Conservation (phyloP, 2,888 invertebrate genomes). For the Leptopilina myrica region DNA sequence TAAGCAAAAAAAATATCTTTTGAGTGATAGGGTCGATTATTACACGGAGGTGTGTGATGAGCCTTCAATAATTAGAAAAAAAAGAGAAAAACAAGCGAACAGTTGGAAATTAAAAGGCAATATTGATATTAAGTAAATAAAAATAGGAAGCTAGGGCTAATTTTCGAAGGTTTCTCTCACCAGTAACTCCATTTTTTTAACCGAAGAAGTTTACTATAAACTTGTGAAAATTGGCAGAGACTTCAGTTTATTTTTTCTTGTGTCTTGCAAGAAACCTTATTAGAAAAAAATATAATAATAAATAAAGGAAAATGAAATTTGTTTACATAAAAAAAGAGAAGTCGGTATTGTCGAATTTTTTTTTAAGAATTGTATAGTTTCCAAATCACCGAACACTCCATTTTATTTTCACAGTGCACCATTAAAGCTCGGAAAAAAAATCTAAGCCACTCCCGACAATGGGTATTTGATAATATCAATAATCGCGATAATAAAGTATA, state of each 20-base stretch:
- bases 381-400: slow-evolving; percentile 61
- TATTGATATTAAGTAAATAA: neutral
- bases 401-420: neutral
- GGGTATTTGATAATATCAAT: neutral
- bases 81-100: neutral
- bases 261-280: slow-evolving; percentile 24
- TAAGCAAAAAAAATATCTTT: no score
- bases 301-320: neutral
- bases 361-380: neutral
- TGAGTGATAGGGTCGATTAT: no score
- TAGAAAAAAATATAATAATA: neutral
- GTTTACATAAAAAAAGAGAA: neutral
- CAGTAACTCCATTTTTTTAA: slow-evolving; percentile 33
- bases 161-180: slow-evolving; percentile 25
- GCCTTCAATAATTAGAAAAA: neutral
- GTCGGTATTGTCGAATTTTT: neutral
- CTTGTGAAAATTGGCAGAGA: slow-evolving; percentile 15
- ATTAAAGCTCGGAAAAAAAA: neutral
- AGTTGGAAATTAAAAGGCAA: neutral
- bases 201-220: neutral
- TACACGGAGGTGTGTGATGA: neutral
- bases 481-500: slow-evolving; percentile 12
- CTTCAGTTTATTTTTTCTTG: slow-evolving; percentile 23
- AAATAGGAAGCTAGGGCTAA: neutral
- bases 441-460: neutral